Evolutionary conservation across 1,140 invertebrate species (phyloP).

Genomic region (Heterodera carotae): DNA sequence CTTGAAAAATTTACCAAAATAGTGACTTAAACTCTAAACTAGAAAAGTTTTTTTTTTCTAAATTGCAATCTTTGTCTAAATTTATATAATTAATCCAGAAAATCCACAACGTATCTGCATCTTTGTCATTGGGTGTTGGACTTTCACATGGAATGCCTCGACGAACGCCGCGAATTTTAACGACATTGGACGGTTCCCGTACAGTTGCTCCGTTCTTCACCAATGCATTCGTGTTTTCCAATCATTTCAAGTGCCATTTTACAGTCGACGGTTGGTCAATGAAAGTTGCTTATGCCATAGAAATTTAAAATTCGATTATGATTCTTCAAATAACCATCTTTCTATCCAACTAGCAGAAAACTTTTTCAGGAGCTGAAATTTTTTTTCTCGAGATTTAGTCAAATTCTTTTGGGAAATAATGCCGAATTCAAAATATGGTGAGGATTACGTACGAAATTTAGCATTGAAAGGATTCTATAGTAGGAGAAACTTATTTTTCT

Average conservation of each 20-base stretch:
- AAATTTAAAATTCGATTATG: too few species aligned
- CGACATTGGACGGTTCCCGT: not conserved
- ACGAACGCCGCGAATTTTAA: not conserved
- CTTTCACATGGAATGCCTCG: not conserved
- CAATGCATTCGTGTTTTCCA: constrained; percentile 37
- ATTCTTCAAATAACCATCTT: too few species aligned
- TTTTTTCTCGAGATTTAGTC: too few species aligned
- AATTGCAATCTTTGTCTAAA: not conserved
- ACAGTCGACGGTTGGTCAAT: not conserved
- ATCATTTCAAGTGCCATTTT: constrained; percentile 35
- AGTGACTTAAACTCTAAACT: too few species aligned
- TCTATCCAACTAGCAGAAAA: too few species aligned
- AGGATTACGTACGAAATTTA: too few species aligned
- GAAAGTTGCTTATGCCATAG: too few species aligned
- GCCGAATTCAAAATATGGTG: too few species aligned
- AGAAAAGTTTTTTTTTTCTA: not conserved
- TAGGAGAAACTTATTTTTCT: constrained; percentile 1
- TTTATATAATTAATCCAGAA: not conserved
- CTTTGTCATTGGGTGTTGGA: not conserved
- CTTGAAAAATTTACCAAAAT: too few species aligned
- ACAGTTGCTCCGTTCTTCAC: constrained; percentile 38
- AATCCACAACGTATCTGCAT: not conserved
- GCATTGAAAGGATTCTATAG: too few species aligned
- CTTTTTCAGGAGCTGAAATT: too few species aligned
- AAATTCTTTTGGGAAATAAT: not conserved